A percentile compares a stretch with the other conserved stretches of the same genome.
These are phyloP conservation scores for Nysson spinosus DNA, from an alignment of 2,888 invertebrate genomes.

Conservation along the genomic window DNA sequence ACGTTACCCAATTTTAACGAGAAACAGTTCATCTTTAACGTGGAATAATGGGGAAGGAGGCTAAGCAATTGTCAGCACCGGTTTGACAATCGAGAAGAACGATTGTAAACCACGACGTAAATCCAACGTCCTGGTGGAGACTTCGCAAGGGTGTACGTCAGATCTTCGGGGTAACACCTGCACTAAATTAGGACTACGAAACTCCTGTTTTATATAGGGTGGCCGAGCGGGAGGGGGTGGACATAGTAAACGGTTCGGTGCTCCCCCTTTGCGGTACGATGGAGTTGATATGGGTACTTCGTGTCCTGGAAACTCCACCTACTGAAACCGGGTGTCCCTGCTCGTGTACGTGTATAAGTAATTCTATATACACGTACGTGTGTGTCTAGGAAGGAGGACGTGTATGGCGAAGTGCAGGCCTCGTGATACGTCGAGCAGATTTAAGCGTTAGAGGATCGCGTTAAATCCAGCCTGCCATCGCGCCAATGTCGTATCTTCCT, in stretches of 20 bases:
- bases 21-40: too few species aligned
- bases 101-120: conserved; percentile 51
- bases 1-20: too few species aligned
- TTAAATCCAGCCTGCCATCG: conserved; percentile 27
- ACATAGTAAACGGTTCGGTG: conserved; percentile 35
- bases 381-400: conserved; percentile 1
- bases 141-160: conserved; percentile 42
- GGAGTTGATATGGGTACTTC: conserved; percentile 16
- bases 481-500: conserved; percentile 15
- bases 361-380: background rate
- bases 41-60: conserved; percentile 36
- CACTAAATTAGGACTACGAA: conserved; percentile 66
- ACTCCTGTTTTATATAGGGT: conserved; percentile 54
- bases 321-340: conserved; percentile 3
- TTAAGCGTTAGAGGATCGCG: conserved; percentile 37
- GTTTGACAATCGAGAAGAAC: conserved; percentile 15
- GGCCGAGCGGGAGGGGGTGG: background rate
- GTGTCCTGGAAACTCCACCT: conserved; percentile 22
- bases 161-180: conserved; percentile 59
- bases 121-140: conserved; percentile 46
- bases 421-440: conserved; percentile 27
- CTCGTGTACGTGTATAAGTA: background rate
- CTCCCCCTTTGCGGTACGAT: conserved; percentile 21
- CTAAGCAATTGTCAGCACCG: conserved; percentile 36
- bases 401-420: conserved; percentile 2